These are phyloP conservation scores for Crematogaster levior DNA, from an alignment of 2,888 invertebrate genomes.

Conservation along the genomic window DNA sequence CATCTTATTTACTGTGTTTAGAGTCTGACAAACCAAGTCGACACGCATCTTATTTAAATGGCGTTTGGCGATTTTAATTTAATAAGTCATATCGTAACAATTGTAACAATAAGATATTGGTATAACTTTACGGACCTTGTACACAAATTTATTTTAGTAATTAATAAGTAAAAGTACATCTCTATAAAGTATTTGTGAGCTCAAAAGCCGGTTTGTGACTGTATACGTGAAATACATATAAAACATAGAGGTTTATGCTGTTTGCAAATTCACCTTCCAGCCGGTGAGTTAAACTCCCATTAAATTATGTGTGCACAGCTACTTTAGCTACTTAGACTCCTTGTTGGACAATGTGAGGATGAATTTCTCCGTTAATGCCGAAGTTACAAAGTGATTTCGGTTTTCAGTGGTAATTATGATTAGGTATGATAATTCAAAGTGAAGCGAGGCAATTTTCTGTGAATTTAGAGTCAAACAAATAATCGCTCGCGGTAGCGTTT, in stretches of 20 bases:
- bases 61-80: too few relatives aligned
- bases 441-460: constrained; percentile 6
- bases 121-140: neutral
- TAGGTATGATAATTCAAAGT: constrained; percentile 23
- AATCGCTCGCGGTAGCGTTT: neutral
- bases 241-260: constrained; percentile 42
- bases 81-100: neutral
- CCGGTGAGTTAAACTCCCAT: constrained; percentile 66
- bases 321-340: constrained; percentile 69
- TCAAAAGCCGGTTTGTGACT: neutral
- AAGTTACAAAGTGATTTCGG: constrained; percentile 61
- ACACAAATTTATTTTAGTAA: constrained; percentile 19
- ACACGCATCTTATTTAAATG: too few relatives aligned
- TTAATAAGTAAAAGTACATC: constrained; percentile 28
- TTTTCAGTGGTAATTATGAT: constrained; percentile 41
- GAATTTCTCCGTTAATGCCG: constrained; percentile 63
- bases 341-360: constrained; percentile 67
- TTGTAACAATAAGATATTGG: neutral
- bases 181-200: neutral
- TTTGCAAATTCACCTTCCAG: constrained; percentile 58
- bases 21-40: too few relatives aligned
- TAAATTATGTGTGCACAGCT: constrained; percentile 68
- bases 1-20: too few relatives aligned
- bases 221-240: constrained; percentile 32
- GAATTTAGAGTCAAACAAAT: neutral